Evolutionary conservation across 2,113 vertebrate genomes (phyloP).

Genomic region (Solea solea): DNA sequence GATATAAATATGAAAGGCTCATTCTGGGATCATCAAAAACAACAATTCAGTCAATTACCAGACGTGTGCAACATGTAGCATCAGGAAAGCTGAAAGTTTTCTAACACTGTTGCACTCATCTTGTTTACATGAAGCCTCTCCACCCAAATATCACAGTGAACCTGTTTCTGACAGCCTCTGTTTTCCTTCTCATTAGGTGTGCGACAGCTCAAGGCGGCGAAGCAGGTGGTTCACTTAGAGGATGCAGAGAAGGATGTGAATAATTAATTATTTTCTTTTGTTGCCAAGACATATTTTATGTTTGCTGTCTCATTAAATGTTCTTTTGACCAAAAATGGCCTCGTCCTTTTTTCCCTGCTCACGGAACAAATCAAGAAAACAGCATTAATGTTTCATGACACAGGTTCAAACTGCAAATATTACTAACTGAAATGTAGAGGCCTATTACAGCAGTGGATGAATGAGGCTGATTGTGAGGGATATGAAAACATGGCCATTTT

Average conservation of each 20-base stretch:
- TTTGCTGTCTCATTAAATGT: slow-evolving; percentile 12
- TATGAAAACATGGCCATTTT: too few species aligned
- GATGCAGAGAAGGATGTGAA: slow-evolving; percentile 87
- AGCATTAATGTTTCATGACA: background rate
- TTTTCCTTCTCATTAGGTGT: slow-evolving; percentile 79
- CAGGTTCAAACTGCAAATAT: too few species aligned
- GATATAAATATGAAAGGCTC: too few species aligned
- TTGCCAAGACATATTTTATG: slow-evolving; percentile 5
- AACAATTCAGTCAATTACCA: too few species aligned
- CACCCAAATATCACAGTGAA: background rate
- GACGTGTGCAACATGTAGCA: too few species aligned
- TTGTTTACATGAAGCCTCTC: background rate
- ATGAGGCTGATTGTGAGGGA: too few species aligned
- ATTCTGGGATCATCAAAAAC: too few species aligned
- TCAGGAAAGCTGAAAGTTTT: background rate
- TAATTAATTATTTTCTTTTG: slow-evolving; percentile 26
- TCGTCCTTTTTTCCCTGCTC: background rate
- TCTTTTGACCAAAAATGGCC: background rate
- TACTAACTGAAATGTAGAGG: too few species aligned
- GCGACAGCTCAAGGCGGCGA: slow-evolving; percentile 82
- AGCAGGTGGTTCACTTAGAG: slow-evolving; percentile 84
- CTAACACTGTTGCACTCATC: background rate
- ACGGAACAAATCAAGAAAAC: background rate
- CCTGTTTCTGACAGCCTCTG: too few species aligned
- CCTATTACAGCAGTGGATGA: too few species aligned